Percentiles rank a stretch among this genome's conserved stretches.
Conservation (phyloP, 64 coral and sea anemone species). For the Dendronephthya gigantea region DNA sequence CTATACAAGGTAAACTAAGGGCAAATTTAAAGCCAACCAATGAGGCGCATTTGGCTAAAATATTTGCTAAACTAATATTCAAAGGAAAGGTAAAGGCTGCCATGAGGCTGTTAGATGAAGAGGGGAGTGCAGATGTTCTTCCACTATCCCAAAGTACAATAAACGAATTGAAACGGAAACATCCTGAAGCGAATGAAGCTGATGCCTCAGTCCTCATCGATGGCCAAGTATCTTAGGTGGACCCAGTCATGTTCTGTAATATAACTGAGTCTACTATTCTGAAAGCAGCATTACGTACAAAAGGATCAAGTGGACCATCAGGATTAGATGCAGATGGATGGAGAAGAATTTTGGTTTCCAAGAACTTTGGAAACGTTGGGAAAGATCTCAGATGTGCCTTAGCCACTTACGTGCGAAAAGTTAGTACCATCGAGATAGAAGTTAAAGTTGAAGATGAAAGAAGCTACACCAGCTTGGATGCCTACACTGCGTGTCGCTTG, state of each 20-base stretch:
- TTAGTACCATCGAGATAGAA: slow-evolving; percentile 31
- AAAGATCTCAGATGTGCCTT: slow-evolving; percentile 6
- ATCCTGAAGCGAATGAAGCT: slow-evolving; percentile 26
- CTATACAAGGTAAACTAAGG: slow-evolving; percentile 38
- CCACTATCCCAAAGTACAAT: slow-evolving; percentile 30
- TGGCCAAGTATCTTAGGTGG: slow-evolving; percentile 11
- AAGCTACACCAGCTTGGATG: slow-evolving; percentile 28
- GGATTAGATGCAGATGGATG: slow-evolving; percentile 26
- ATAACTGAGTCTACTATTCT: slow-evolving; percentile 15
- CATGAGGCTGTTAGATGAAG: slow-evolving; percentile 30
- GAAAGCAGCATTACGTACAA: slow-evolving; percentile 29
- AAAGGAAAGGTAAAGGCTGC: slow-evolving; percentile 36
- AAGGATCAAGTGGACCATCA: slow-evolving; percentile 10
- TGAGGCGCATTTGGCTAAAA: slow-evolving; percentile 21
- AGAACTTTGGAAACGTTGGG: slow-evolving; percentile 17
- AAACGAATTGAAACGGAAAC: slow-evolving; percentile 35
- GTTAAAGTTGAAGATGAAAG: background rate
- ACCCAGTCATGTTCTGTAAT: slow-evolving; percentile 28
- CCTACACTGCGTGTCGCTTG: slow-evolving; percentile 25
- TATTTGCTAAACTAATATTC: slow-evolving; percentile 31
- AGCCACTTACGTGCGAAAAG: slow-evolving; percentile 16
- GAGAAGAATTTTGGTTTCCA: slow-evolving; percentile 41
- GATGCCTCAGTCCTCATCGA: slow-evolving; percentile 17
- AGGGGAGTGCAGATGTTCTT: slow-evolving; percentile 16
- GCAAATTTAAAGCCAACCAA: slow-evolving; percentile 16